These are phyloP conservation scores for Menidia beryllina DNA, from an alignment of 2,113 vertebrate species.

Conservation along the genomic window DNA sequence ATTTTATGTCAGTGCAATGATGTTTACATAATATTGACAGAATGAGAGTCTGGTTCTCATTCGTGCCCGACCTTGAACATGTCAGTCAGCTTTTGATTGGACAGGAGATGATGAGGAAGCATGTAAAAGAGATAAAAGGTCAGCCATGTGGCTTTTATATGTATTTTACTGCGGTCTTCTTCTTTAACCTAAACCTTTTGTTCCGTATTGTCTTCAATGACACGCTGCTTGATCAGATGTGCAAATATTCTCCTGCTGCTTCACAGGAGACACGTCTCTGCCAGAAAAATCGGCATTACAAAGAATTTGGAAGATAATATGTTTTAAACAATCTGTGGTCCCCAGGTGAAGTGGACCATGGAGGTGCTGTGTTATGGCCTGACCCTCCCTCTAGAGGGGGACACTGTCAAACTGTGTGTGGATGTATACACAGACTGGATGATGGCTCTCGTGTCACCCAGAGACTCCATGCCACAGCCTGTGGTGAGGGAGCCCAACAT, in stretches of 20 bases:
- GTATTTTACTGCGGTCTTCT: slow-evolving; percentile 13
- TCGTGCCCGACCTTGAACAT: neutral
- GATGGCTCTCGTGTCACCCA: slow-evolving; percentile 92
- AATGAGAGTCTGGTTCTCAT: neutral
- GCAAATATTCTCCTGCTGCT: neutral
- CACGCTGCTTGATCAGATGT: slow-evolving; percentile 14
- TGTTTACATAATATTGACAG: neutral
- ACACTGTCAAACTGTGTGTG: slow-evolving; percentile 95
- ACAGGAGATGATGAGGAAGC: neutral
- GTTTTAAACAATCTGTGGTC: slow-evolving; percentile 12
- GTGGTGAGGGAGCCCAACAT: slow-evolving; percentile 93
- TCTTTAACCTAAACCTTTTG: slow-evolving; percentile 26
- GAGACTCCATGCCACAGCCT: slow-evolving; percentile 92
- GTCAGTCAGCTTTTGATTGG: neutral
- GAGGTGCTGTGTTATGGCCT: slow-evolving; percentile 96
- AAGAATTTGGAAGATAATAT: slow-evolving; percentile 2
- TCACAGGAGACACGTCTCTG: neutral
- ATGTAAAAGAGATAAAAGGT: too few species aligned
- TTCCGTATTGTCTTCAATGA: slow-evolving; percentile 1
- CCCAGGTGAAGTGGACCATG: slow-evolving; percentile 98
- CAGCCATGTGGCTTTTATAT: too few species aligned
- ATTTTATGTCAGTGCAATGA: neutral
- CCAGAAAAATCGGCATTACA: neutral
- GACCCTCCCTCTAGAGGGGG: slow-evolving; percentile 92
- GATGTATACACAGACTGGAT: slow-evolving; percentile 98